These are phyloP conservation scores for Magallana ariakensis DNA, from an alignment of 1,140 invertebrate genomes.

Conservation along the genomic window DNA sequence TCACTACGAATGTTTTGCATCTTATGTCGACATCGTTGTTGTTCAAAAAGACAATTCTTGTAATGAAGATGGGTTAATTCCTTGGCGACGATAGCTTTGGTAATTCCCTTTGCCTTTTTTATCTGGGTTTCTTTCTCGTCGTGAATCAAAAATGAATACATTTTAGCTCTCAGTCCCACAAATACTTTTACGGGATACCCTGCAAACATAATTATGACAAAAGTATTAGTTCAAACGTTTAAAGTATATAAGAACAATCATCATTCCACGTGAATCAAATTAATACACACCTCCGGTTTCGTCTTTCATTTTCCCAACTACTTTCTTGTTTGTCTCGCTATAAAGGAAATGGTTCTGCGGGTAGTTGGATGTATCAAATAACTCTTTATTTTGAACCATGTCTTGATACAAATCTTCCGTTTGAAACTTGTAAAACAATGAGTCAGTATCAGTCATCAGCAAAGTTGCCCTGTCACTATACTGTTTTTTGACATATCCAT, in stretches of 20 bases:
- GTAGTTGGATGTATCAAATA: slow-evolving; percentile 64
- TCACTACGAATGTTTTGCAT: slow-evolving; percentile 38
- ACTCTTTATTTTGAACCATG: slow-evolving; percentile 65
- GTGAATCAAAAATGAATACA: slow-evolving; percentile 42
- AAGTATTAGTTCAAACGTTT: not conserved
- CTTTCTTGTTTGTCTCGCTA: slow-evolving; percentile 79
- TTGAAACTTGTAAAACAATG: slow-evolving; percentile 21
- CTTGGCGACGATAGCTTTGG: slow-evolving; percentile 43
- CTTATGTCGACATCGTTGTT: not conserved
- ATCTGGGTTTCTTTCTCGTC: slow-evolving; percentile 10
- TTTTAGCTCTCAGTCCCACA: slow-evolving; percentile 41
- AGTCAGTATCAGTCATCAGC: slow-evolving; percentile 80
- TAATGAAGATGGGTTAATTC: not conserved
- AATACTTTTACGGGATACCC: slow-evolving; percentile 31
- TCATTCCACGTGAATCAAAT: too few species aligned
- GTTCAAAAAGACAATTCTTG: slow-evolving; percentile 30
- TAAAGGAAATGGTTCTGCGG: slow-evolving; percentile 62
- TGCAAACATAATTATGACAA: not conserved
- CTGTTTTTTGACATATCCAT: slow-evolving; percentile 30
- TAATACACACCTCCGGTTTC: slow-evolving; percentile 74
- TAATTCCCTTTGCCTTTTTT: slow-evolving; percentile 43
- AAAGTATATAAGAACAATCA: too few species aligned
- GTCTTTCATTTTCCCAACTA: slow-evolving; percentile 81
- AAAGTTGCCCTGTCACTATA: slow-evolving; percentile 71
- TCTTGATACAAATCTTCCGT: slow-evolving; percentile 40